Base-by-base conservation (phyloP, 2,888 invertebrate species). In the Drosophila maculinotata region DNA sequence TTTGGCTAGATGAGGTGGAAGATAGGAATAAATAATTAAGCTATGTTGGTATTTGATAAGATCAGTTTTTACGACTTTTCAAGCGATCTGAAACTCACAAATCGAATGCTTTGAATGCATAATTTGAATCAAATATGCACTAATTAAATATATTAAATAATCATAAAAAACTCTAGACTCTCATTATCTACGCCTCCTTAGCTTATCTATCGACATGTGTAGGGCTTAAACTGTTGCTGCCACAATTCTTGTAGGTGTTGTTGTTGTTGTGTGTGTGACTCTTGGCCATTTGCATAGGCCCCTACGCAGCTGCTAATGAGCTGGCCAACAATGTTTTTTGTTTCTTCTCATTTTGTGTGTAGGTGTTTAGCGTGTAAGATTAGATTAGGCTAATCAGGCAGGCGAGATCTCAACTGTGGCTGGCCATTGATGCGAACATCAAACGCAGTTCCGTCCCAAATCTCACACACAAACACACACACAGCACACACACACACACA, bases 61-160 rank as follows among this genome's bases (percentile, higher is more conserved):
- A 62, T 62, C 33, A 39, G 39, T 12, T 38, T 52, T 64, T 12
- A 64, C 39, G 39, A 39, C 30, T 48, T 49, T 48, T 31, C 9
- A 45, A 54, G 8, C 35, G 35, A n/a, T 52, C 26, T n/a, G 38
- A 28, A 49, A 12, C n/a, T n/a, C n/a, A n/a, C n/a, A n/a, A n/a
- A n/a, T 42, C 31, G 31, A 39, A 58, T 14, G 42, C 36, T n/a
- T 57, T 63, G 69, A 85, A 79, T 85, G 66, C 49, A 86, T 79
- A 79, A 86, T 70, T 74, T 38, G 44, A 64, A 49, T 59, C 59
- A 54, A 72, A 78, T 58, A 80, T 86, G 77, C 73, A 71, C 85
- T 87, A 83, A 83, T 83, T 83, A 87, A 83, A 83, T 83, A 73
- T 73, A 83, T 83, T 83, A 87, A 83, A 83, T 81, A 69, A 76